phyloP scores from a whole-genome alignment of 2,797 vertebrate genomes.

The Steatocranus sp. region DNA sequence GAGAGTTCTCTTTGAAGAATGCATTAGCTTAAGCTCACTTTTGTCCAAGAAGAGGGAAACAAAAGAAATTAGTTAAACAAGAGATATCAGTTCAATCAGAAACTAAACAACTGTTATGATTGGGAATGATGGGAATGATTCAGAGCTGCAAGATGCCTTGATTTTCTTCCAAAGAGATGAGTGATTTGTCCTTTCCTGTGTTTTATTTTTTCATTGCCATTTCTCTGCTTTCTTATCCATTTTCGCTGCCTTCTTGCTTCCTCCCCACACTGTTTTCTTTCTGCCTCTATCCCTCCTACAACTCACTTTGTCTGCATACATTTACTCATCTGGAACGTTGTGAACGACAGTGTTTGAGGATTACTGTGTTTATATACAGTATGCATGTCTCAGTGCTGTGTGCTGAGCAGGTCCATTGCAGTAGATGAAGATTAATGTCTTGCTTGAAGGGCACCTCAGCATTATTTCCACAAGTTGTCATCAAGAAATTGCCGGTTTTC shows the following conservation, averaged over 20 bases:
- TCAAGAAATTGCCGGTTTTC: background rate
- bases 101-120: background rate
- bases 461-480: background rate
- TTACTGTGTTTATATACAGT: background rate
- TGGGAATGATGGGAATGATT: background rate
- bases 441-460: background rate
- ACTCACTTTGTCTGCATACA: background rate
- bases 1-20: background rate
- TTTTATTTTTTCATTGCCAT: background rate
- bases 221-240: background rate
- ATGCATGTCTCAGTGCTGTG: background rate
- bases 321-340: background rate
- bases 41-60: background rate
- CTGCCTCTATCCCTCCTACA: rapidly evolving
- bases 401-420: background rate
- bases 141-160: background rate
- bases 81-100: background rate
- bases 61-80: background rate
- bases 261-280: rapidly evolving
- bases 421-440: background rate
- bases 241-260: too few species aligned
- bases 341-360: background rate
- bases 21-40: background rate
- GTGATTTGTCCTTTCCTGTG: background rate
- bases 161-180: background rate